Percentiles rank a stretch among this genome's conserved stretches.
Conservation (phyloP, 2,888 invertebrate genomes). For the Athetis lepigone region DNA sequence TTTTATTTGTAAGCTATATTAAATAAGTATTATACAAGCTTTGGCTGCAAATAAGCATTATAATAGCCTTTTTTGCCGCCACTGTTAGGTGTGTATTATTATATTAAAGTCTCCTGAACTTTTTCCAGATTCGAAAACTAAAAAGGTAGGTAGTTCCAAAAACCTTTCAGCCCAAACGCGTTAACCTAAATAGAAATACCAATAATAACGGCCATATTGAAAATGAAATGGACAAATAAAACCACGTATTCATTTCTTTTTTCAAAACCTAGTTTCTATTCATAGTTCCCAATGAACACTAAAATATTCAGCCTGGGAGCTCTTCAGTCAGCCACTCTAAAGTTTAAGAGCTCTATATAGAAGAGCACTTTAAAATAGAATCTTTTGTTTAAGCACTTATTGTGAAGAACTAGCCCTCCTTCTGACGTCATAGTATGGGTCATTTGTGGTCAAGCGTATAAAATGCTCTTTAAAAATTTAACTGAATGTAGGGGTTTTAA, state of each 20-base stretch:
- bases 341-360: conserved; percentile 20
- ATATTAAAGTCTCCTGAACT: too few species aligned
- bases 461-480: not conserved
- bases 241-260: not conserved
- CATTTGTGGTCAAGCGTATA: conserved; percentile 34
- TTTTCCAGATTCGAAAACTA: not conserved
- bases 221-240: conserved; percentile 12
- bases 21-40: too few species aligned
- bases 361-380: conserved; percentile 27
- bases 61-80: too few species aligned
- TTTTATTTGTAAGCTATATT: too few species aligned
- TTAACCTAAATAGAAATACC: not conserved
- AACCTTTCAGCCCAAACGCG: not conserved
- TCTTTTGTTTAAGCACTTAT: conserved; percentile 50
- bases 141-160: not conserved
- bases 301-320: conserved; percentile 41
- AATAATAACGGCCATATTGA: conserved; percentile 3
- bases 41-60: too few species aligned
- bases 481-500: too few species aligned
- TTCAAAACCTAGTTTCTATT: conserved; percentile 31
- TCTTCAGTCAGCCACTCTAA: conserved; percentile 27
- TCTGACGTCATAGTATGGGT: conserved; percentile 5
- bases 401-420: conserved; percentile 17
- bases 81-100: too few species aligned
- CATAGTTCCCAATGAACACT: conserved; percentile 18